These are phyloP conservation scores for Morelia viridis DNA, from an alignment of 2,797 vertebrate genomes.

Conservation along the genomic window DNA sequence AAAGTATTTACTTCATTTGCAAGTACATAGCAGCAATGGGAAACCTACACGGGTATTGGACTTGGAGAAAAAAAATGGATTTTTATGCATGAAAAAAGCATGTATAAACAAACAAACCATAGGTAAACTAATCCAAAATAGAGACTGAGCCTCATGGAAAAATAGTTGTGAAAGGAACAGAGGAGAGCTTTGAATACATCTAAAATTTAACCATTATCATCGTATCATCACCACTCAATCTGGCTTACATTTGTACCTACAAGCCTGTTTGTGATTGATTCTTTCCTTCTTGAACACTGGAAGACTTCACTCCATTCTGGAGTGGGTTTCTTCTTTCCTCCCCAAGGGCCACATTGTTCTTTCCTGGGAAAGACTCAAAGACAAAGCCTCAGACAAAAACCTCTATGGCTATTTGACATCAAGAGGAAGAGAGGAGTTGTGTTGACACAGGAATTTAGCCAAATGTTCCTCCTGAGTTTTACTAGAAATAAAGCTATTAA, in stretches of 20 bases:
- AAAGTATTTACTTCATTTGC: neutral
- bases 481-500: neutral
- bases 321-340: neutral
- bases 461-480: neutral
- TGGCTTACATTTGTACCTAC: neutral
- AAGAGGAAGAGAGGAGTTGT: neutral
- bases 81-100: neutral
- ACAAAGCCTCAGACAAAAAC: neutral
- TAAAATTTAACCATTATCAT: neutral
- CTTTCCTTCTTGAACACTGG: neutral
- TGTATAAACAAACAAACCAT: neutral
- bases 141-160: neutral
- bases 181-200: neutral
- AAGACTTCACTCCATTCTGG: neutral
- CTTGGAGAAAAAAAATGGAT: neutral
- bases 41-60: neutral
- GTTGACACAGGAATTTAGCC: neutral
- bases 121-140: neutral
- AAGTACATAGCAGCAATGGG: neutral
- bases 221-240: neutral
- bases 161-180: neutral
- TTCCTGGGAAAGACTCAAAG: neutral
- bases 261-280: neutral
- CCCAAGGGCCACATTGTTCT: neutral
- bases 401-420: neutral